Conservation (phyloP, 2,113 vertebrate genomes). For the Lamprotornis superbus region DNA sequence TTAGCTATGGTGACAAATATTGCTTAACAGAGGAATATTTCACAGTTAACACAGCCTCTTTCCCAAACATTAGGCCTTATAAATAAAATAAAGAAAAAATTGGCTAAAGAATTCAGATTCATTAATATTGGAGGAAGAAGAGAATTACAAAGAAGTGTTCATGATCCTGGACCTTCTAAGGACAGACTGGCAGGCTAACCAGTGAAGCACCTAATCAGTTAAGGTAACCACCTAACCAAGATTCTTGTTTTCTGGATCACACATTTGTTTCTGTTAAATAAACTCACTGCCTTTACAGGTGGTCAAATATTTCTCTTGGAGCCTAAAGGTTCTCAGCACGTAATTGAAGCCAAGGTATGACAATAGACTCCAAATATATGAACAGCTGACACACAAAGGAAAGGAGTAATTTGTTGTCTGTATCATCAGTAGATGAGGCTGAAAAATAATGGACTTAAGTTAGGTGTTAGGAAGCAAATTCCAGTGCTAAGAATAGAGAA, state of each 20-base stretch:
- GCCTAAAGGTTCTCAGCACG: neutral
- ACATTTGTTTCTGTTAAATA: neutral
- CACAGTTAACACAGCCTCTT: neutral
- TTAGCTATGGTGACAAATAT: neutral
- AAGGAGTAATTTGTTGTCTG: neutral
- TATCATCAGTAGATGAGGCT: neutral
- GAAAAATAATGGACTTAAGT: neutral
- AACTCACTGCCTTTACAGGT: neutral
- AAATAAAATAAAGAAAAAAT: neutral
- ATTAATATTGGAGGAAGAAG: neutral
- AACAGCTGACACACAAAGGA: neutral
- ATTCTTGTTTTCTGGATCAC: neutral
- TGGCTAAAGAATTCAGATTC: neutral
- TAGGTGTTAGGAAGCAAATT: neutral
- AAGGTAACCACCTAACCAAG: neutral
- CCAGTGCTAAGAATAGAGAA: neutral
- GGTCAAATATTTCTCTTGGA: neutral
- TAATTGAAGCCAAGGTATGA: neutral
- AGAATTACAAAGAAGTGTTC: neutral
- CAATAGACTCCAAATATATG: neutral
- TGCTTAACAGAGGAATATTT: neutral
- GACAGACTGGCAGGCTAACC: neutral
- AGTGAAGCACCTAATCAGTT: neutral
- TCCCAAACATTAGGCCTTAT: neutral
- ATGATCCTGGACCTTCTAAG: neutral